phyloP scores from a whole-genome alignment of 2,113 vertebrate species.

The Lathamus discolor region DNA sequence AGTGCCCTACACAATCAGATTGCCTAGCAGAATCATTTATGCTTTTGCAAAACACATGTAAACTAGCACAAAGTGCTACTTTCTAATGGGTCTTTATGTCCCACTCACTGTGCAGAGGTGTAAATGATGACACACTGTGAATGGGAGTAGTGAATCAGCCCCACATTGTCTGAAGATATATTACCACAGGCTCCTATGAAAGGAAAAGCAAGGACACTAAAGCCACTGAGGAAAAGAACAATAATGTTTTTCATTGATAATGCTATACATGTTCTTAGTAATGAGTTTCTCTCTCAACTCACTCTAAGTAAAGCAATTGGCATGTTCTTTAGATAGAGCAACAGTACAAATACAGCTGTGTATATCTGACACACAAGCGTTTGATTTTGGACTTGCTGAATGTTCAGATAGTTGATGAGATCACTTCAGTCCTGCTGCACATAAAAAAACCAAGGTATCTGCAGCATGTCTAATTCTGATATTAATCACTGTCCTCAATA shows the following conservation, averaged over 20 bases:
- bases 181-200: neutral
- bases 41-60: neutral
- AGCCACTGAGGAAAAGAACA: slow-evolving; percentile 56
- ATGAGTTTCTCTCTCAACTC: slow-evolving; percentile 59
- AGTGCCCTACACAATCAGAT: neutral
- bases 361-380: slow-evolving; percentile 60
- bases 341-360: slow-evolving; percentile 71
- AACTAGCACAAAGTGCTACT: neutral
- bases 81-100: neutral
- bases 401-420: slow-evolving; percentile 64
- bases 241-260: slow-evolving; percentile 66
- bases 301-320: slow-evolving; percentile 65
- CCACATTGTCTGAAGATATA: neutral
- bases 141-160: neutral
- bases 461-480: neutral
- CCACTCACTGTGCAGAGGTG: neutral
- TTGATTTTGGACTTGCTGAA: slow-evolving; percentile 71
- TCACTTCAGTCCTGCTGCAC: slow-evolving; percentile 14
- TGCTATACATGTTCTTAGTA: slow-evolving; percentile 68
- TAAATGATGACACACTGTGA: neutral
- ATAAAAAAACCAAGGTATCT: slow-evolving; percentile 47
- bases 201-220: slow-evolving; percentile 49
- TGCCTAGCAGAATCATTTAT: neutral
- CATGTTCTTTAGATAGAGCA: slow-evolving; percentile 68
- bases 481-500: neutral